phyloP scores from a whole-genome alignment of 2,113 vertebrate species.

The Progne subis region DNA sequence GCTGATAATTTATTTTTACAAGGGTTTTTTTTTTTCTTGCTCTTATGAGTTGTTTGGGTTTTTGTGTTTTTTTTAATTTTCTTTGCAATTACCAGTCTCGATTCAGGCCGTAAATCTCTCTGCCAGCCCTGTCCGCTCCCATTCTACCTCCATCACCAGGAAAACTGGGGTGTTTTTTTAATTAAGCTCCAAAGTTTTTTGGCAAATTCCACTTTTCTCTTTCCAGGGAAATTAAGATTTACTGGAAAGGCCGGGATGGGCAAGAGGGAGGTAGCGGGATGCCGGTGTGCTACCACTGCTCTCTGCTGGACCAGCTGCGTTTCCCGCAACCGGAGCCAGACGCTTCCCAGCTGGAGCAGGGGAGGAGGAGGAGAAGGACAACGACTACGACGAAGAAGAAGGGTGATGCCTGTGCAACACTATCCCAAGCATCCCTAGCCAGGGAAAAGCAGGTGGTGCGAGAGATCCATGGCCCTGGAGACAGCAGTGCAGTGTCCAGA shows the following conservation, averaged over 20 bases:
- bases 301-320: background rate
- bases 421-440: background rate
- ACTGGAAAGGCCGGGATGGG: background rate
- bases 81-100: background rate
- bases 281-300: background rate
- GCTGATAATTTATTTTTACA: slow-evolving; percentile 28
- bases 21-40: background rate
- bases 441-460: background rate
- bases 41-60: background rate
- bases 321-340: background rate
- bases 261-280: background rate
- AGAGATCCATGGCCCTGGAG: background rate
- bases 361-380: background rate
- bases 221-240: background rate
- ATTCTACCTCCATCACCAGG: background rate
- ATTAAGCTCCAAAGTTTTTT: background rate
- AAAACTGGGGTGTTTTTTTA: background rate
- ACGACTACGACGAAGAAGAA: background rate
- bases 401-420: background rate
- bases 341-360: background rate
- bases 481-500: background rate
- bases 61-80: background rate
- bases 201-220: slow-evolving; percentile 2
- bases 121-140: background rate
- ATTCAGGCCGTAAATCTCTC: background rate